These are phyloP conservation scores for Calliopum simillimum DNA, from an alignment of 2,888 invertebrate genomes.

Conservation along the genomic window DNA sequence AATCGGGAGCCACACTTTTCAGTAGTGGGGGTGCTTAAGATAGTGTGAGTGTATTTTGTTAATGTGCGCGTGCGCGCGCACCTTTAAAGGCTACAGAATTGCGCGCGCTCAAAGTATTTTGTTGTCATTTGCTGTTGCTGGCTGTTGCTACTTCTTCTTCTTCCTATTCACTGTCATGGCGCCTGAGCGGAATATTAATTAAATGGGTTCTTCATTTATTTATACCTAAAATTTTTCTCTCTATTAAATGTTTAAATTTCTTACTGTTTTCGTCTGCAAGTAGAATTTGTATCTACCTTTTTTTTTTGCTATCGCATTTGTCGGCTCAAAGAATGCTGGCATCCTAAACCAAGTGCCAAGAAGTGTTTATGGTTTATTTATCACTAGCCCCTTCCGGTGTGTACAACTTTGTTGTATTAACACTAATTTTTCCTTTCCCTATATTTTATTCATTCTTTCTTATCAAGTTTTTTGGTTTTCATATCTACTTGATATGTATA, in stretches of 20 bases:
- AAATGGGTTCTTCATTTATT: constrained; percentile 13
- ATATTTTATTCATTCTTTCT: no score
- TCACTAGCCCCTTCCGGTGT: constrained; percentile 21
- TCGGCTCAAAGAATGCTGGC: background rate
- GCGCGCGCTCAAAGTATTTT: no score
- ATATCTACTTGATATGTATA: no score
- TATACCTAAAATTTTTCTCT: no score
- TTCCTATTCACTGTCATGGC: constrained; percentile 15
- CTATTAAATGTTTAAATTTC: no score
- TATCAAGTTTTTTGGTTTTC: no score
- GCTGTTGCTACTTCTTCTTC: background rate
- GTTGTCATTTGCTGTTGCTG: constrained; percentile 2
- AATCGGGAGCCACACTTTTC: background rate
- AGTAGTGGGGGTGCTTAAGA: background rate
- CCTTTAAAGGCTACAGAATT: background rate
- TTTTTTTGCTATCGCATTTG: no score
- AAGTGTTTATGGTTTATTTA: constrained; percentile 20
- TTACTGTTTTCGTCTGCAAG: no score
- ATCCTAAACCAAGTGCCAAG: constrained; percentile 15
- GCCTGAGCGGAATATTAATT: constrained; percentile 32
- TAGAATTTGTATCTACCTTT: no score
- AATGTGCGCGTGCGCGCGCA: constrained; percentile 12
- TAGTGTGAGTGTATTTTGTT: background rate
- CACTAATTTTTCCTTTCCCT: no score
- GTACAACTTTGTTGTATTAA: no score